These are phyloP conservation scores for Porites lobata DNA, from an alignment of 92 coral and sea anemone species.

Conservation along the genomic window DNA sequence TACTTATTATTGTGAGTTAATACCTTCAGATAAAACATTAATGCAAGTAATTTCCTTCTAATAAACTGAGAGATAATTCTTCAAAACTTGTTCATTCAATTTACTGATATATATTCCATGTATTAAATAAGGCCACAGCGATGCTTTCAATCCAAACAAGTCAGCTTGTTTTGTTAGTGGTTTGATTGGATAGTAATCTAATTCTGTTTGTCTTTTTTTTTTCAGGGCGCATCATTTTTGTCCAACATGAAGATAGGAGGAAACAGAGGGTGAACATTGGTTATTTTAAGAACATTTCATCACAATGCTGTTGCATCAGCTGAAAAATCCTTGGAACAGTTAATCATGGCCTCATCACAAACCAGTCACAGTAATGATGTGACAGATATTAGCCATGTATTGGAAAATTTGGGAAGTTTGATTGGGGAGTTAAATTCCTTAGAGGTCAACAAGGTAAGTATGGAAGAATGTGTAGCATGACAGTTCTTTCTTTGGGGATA, in stretches of 20 bases:
- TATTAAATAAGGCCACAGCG: too few species aligned
- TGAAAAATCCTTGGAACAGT: constrained; percentile 19
- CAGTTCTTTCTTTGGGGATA: background rate
- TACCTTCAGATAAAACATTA: too few species aligned
- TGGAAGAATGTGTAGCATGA: too few species aligned
- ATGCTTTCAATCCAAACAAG: background rate
- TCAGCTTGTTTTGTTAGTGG: background rate
- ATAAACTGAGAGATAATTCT: too few species aligned
- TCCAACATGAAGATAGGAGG: background rate
- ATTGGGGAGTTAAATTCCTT: constrained; percentile 80
- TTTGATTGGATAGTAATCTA: background rate
- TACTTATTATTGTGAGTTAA: too few species aligned
- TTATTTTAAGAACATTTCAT: background rate
- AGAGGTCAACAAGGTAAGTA: constrained; percentile 17
- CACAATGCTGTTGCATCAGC: constrained; percentile 25
- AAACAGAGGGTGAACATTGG: background rate
- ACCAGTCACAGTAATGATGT: background rate
- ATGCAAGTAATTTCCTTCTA: too few species aligned
- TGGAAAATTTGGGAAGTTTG: constrained; percentile 71
- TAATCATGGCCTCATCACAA: constrained; percentile 36
- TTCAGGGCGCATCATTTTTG: background rate
- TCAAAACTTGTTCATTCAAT: too few species aligned
- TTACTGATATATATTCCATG: too few species aligned
- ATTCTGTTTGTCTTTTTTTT: constrained; percentile 1
- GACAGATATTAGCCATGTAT: constrained; percentile 71